Evolutionary conservation across 2,797 vertebrate genomes (phyloP), one percentile per base, ranked within the genome.

Genomic region (Anas georgica): DNA sequence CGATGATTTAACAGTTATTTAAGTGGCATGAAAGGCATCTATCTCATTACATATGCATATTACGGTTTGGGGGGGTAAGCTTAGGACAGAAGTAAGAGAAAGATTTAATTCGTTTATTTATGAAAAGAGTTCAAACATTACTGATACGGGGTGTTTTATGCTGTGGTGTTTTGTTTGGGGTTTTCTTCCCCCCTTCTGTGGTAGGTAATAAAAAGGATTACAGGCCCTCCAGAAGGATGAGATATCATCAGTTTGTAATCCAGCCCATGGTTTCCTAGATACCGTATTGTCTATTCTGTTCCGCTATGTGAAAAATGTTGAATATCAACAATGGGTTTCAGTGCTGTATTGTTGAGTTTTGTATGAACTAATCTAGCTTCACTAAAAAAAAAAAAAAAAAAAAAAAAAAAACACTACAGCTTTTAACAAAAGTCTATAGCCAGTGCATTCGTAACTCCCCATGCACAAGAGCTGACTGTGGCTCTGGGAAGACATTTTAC

Each of bases 301-400:
- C 99, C 98, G 99, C 99, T 99, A 99, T 99, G 99, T 99, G 99
- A 99, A 99, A 99, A 99, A 99, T 99, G 99, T 99, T 99, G 99
- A 99, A 99, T 99, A 99, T 99, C 99, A 99, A 99, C 99, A 99
- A 99, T 99, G 99, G 99, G 99, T 99, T 99, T 99, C 99, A 99
- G 98, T 99, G 99, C 98, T 98, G 99, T 99, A 99, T 99, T 99
- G 99, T 99, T 99, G 99, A 99, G 99, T 99, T 99, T 99, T 99
- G 98, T 99, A 99, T 99, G 99, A 99, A 99, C 99, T 99, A 99
- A 99, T 99, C 99, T 99, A 99, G 99, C 99, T 99, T 99, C 98
- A 98, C 98, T 98, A 98, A 99, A 99, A 97, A 99, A 99, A 98
- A 98, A 98, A 98, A 98, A 98, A 98, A 97, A 48, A 48, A 48